These are phyloP conservation scores for Nezara viridula DNA, from an alignment of 2,888 invertebrate genomes.

Conservation along the genomic window DNA sequence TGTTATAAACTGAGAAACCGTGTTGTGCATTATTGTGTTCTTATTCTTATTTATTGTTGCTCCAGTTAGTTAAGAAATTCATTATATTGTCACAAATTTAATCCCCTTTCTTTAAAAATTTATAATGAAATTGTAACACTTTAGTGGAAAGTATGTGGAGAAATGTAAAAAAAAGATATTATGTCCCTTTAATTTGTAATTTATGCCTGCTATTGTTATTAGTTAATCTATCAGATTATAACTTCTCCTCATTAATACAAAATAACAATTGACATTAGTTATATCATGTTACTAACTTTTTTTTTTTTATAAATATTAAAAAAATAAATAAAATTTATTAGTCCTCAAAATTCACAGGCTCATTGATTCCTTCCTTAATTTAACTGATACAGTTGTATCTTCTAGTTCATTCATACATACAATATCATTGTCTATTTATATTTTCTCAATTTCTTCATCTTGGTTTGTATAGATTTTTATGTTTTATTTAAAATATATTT, in stretches of 20 bases:
- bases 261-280: background rate
- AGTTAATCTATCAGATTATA: background rate
- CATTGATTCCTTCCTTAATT: background rate
- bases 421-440: background rate
- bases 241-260: background rate
- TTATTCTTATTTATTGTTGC: background rate
- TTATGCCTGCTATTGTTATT: background rate
- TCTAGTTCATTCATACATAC: background rate
- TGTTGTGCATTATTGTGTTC: background rate
- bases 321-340: background rate
- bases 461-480: background rate
- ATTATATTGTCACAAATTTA: background rate
- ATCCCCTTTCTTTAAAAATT: background rate
- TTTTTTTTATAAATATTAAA: conserved; percentile 13
- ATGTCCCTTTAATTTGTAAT: background rate
- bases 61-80: background rate
- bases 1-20: background rate
- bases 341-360: background rate
- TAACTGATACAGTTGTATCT: background rate
- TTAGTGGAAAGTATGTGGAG: background rate
- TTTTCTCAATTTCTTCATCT: background rate
- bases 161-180: background rate
- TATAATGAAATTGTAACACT: background rate
- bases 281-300: background rate
- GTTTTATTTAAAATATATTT: background rate